Percentiles rank a stretch among this genome's conserved stretches.
Evolutionary conservation across 1,140 invertebrate species (phyloP).

Genomic region (Zelostemma sp.): DNA sequence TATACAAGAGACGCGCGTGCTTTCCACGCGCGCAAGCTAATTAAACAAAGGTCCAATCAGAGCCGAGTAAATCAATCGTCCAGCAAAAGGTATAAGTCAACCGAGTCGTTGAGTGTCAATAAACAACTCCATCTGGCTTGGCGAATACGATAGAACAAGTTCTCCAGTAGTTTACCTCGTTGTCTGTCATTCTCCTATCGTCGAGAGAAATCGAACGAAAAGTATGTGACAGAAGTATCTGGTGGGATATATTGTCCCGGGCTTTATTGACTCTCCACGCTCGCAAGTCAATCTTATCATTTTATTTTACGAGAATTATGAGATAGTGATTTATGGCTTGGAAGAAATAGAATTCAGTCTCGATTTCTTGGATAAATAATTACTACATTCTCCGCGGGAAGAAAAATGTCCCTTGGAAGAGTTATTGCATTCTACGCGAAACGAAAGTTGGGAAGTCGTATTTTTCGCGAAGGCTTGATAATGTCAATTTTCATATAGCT

Average conservation of each 20-base stretch:
- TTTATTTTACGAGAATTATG: neutral
- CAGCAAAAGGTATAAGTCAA: conserved; percentile 7
- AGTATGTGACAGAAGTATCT: conserved; percentile 6
- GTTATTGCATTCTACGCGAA: no score
- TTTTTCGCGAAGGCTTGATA: no score
- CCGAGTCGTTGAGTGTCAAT: conserved; percentile 15
- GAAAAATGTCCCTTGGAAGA: no score
- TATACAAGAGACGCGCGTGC: conserved; percentile 10
- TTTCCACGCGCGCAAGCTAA: conserved; percentile 21
- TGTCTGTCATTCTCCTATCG: conserved; percentile 16
- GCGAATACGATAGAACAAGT: no score
- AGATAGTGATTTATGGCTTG: neutral
- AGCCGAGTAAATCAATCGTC: conserved; percentile 19
- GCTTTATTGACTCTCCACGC: conserved; percentile 17
- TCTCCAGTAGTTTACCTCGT: neutral
- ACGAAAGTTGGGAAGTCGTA: no score
- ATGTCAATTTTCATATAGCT: no score
- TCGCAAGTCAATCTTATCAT: conserved; percentile 7
- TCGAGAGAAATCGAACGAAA: conserved; percentile 19
- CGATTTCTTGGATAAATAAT: conserved; percentile 2
- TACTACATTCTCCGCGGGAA: no score
- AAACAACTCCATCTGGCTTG: conserved; percentile 23
- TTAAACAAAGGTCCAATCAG: conserved; percentile 36
- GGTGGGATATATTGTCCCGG: neutral
- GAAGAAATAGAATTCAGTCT: neutral